phyloP scores from a whole-genome alignment of 1,140 invertebrate genomes.

The Palaemon carinicauda region DNA sequence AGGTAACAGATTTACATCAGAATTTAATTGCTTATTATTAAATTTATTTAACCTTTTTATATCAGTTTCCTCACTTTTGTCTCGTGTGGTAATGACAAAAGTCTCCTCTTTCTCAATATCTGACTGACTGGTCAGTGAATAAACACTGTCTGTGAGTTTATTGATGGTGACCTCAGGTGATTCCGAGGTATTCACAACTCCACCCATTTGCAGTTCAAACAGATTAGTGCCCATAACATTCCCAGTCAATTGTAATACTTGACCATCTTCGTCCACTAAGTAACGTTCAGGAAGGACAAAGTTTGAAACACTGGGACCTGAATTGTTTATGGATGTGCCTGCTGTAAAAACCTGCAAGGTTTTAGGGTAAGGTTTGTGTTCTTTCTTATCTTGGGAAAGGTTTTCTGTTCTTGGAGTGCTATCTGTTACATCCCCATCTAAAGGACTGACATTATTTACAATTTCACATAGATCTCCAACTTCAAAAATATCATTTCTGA shows the following conservation, averaged over 20 bases:
- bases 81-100: slow-evolving; percentile 40
- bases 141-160: slow-evolving; percentile 37
- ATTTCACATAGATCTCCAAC: not conserved
- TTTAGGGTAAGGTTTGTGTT: slow-evolving; percentile 16
- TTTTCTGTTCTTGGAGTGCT: not conserved
- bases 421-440: not conserved
- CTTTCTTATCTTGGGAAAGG: not conserved
- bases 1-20: slow-evolving; percentile 18
- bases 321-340: slow-evolving; percentile 27
- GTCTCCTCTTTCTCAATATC: slow-evolving; percentile 32
- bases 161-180: slow-evolving; percentile 40
- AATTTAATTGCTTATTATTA: not conserved
- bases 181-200: not conserved
- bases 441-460: not conserved
- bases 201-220: slow-evolving; percentile 22
- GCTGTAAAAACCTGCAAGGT: slow-evolving; percentile 37
- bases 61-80: slow-evolving; percentile 13
- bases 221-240: slow-evolving; percentile 32
- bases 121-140: slow-evolving; percentile 39
- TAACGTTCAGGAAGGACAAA: slow-evolving; percentile 41
- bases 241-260: slow-evolving; percentile 30
- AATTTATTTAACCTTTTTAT: not conserved
- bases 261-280: slow-evolving; percentile 17
- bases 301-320: slow-evolving; percentile 8
- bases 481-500: not conserved